Evolutionary conservation across 2,113 vertebrate genomes (phyloP).

Genomic region (Odobenus rosmarus): DNA sequence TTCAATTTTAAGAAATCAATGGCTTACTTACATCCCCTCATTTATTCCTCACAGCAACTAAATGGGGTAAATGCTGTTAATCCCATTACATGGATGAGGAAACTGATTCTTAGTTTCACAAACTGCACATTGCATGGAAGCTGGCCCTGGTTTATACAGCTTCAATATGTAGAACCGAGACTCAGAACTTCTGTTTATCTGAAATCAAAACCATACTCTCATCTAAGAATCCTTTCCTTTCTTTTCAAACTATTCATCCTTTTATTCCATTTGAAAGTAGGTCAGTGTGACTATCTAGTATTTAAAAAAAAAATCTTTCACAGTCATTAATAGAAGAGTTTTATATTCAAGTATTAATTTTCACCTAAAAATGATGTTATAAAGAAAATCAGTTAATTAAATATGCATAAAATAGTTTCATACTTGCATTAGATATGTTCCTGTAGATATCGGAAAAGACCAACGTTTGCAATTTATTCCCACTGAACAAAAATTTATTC

Average conservation of each 20-base stretch:
- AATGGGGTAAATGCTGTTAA: not conserved
- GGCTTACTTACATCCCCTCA: not conserved
- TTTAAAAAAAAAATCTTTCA: not conserved
- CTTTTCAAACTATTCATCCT: not conserved
- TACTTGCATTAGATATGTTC: not conserved
- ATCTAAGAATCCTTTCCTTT: not conserved
- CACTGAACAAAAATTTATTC: not conserved
- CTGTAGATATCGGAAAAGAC: not conserved
- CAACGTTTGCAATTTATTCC: not conserved
- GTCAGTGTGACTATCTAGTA: not conserved
- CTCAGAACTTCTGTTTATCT: not conserved
- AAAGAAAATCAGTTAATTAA: slow-evolving; percentile 1
- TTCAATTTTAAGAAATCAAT: not conserved
- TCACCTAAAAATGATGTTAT: not conserved
- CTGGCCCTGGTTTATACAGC: not conserved
- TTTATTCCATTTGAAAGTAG: not conserved
- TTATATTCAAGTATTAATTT: not conserved
- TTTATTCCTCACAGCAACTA: not conserved
- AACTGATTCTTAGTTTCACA: not conserved
- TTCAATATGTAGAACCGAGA: not conserved
- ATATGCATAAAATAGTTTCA: not conserved
- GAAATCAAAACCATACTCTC: not conserved
- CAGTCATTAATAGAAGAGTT: not conserved
- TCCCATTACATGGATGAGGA: not conserved
- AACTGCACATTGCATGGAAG: not conserved